Conservation (phyloP, 1,140 invertebrate genomes). For the Drosophila sp. region DNA sequence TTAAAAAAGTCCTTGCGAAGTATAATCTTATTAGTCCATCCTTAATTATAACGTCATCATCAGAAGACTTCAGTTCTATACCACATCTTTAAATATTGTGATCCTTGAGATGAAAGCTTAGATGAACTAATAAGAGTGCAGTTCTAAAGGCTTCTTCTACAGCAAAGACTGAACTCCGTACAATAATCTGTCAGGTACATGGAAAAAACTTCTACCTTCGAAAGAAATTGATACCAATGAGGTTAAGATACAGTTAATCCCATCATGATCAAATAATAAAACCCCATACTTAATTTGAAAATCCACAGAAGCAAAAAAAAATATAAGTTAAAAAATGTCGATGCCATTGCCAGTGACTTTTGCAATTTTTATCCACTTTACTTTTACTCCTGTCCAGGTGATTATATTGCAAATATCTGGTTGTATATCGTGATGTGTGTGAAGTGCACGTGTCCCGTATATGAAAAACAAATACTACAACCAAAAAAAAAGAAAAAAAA, state of each 20-base stretch:
- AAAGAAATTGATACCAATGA: neutral
- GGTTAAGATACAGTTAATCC: neutral
- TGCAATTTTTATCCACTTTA: constrained; percentile 2
- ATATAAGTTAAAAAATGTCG: neutral
- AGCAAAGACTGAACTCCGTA: no score
- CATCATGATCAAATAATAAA: neutral
- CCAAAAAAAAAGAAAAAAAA: neutral
- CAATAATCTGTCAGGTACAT: no score
- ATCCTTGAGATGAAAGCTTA: no score
- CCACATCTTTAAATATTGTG: no score
- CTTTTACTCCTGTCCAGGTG: constrained; percentile 33
- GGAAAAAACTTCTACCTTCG: no score
- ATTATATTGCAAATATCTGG: constrained; percentile 39
- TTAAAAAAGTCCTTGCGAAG: no score
- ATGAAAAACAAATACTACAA: constrained; percentile 34
- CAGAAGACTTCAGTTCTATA: no score
- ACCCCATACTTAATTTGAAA: neutral
- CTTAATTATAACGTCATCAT: no score
- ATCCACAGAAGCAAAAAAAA: neutral
- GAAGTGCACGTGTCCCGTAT: constrained; percentile 43
- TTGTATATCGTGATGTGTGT: constrained; percentile 4
- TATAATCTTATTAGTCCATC: no score
- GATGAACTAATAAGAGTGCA: no score
- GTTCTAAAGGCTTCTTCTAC: no score
- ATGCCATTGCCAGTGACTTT: neutral